Evolutionary conservation across 2,797 vertebrate species (phyloP).

Genomic region (Chelon labrosus): DNA sequence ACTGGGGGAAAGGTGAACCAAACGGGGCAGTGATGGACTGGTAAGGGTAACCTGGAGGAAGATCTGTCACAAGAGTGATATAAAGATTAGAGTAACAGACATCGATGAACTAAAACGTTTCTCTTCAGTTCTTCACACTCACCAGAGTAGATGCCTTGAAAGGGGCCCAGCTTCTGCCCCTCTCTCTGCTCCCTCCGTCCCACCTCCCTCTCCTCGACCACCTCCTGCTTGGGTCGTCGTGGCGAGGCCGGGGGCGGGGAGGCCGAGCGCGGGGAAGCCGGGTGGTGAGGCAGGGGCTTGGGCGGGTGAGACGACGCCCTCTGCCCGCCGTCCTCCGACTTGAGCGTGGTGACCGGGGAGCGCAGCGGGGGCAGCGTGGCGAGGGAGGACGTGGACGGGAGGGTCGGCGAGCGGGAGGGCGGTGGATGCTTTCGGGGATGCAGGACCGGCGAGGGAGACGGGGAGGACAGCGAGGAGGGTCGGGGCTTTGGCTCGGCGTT

Average conservation of each 20-base stretch:
- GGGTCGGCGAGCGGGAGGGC: conserved; percentile 82
- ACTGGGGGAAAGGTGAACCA: conserved; percentile 89
- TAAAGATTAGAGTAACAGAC: not conserved
- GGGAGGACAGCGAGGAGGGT: conserved; percentile 78
- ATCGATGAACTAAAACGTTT: not conserved
- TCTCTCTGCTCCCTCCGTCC: conserved; percentile 88
- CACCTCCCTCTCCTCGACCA: conserved; percentile 80
- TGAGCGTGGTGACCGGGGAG: conserved; percentile 88
- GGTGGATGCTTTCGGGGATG: conserved; percentile 87
- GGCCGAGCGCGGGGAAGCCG: conserved; percentile 77
- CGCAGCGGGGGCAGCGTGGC: conserved; percentile 86
- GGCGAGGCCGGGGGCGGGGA: conserved; percentile 89
- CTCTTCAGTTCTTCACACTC: conserved; percentile 51
- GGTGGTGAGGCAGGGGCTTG: conserved; percentile 70
- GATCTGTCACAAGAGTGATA: conserved; percentile 79
- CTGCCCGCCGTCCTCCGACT: conserved; percentile 91
- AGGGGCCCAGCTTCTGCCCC: conserved; percentile 86
- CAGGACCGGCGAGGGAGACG: conserved; percentile 80
- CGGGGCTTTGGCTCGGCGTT: conserved; percentile 86
- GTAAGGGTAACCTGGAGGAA: conserved; percentile 91
- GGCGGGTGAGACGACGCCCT: conserved; percentile 87
- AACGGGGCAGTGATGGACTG: conserved; percentile 91
- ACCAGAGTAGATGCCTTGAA: conserved; percentile 91
- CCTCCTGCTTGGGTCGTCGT: conserved; percentile 90
- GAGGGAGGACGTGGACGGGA: conserved; percentile 85